Percentiles rank a stretch among this genome's conserved stretches.
Evolutionary conservation across 1,140 invertebrate genomes (phyloP).

Genomic region (Apis dorsata): DNA sequence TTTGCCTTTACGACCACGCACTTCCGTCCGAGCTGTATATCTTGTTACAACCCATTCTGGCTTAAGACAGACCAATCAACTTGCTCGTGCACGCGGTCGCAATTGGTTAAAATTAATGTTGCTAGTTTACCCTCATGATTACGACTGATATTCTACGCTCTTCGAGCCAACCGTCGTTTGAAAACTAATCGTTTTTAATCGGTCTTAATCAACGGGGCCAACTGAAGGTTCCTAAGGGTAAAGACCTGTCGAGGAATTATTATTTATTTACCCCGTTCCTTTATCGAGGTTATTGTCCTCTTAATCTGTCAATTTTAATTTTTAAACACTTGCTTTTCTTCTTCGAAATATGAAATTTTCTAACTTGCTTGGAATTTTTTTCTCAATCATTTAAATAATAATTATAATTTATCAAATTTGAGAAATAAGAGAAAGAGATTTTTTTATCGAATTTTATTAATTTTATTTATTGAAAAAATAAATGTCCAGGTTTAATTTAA

Average conservation of each 20-base stretch:
- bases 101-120: slow-evolving; percentile 49
- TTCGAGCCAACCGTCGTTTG: slow-evolving; percentile 2
- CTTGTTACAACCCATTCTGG: neutral
- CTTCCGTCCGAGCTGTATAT: slow-evolving; percentile 36
- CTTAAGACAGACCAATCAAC: slow-evolving; percentile 23
- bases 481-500: too few relatives aligned
- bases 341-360: too few relatives aligned
- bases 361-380: too few relatives aligned
- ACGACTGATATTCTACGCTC: slow-evolving; percentile 25
- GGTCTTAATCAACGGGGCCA: slow-evolving; percentile 29
- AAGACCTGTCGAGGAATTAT: neutral
- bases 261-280: neutral
- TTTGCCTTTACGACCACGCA: slow-evolving; percentile 16
- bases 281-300: neutral
- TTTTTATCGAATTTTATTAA: too few relatives aligned
- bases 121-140: slow-evolving; percentile 22
- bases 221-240: neutral
- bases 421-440: too few relatives aligned
- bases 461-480: too few relatives aligned
- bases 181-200: slow-evolving; percentile 47
- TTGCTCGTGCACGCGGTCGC: neutral
- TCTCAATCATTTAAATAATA: too few relatives aligned
- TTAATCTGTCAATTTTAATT: too few relatives aligned
- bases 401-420: too few relatives aligned
- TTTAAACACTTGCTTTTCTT: too few relatives aligned